Evolutionary conservation across 2,113 vertebrate species (phyloP).

Genomic region (Erpornis zantholeuca): DNA sequence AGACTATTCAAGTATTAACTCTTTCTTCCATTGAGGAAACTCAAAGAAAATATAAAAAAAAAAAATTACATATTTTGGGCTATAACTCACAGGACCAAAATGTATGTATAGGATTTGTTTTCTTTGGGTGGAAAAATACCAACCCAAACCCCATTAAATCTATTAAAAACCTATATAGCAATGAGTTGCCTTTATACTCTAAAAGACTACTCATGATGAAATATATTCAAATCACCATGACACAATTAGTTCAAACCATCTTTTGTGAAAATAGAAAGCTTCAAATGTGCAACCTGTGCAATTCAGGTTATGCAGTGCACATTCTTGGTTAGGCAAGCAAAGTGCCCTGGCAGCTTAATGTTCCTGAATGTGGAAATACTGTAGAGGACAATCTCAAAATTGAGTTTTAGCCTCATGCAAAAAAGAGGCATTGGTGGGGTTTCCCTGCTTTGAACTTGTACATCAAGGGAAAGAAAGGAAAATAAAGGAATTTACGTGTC

Average conservation of each 20-base stretch:
- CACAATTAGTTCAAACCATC: neutral
- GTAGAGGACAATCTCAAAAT: neutral
- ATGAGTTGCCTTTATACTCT: neutral
- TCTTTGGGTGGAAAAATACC: neutral
- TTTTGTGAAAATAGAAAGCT: neutral
- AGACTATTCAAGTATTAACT: neutral
- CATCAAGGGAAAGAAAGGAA: neutral
- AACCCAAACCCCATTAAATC: neutral
- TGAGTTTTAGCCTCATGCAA: neutral
- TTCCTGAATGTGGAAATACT: neutral
- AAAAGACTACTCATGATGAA: rapidly evolving
- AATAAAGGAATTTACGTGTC: neutral
- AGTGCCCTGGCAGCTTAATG: neutral
- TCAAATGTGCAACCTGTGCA: neutral
- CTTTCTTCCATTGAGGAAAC: neutral
- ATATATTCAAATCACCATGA: neutral
- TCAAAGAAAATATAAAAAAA: neutral
- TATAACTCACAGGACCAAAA: neutral
- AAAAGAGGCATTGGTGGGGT: neutral
- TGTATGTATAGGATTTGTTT: neutral
- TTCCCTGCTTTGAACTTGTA: neutral
- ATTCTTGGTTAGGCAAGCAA: neutral
- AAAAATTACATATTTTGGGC: neutral
- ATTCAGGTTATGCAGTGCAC: neutral
- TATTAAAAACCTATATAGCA: neutral